These are phyloP conservation scores for Phocides pigmalion DNA, from an alignment of 1,140 invertebrate genomes.

Conservation along the genomic window DNA sequence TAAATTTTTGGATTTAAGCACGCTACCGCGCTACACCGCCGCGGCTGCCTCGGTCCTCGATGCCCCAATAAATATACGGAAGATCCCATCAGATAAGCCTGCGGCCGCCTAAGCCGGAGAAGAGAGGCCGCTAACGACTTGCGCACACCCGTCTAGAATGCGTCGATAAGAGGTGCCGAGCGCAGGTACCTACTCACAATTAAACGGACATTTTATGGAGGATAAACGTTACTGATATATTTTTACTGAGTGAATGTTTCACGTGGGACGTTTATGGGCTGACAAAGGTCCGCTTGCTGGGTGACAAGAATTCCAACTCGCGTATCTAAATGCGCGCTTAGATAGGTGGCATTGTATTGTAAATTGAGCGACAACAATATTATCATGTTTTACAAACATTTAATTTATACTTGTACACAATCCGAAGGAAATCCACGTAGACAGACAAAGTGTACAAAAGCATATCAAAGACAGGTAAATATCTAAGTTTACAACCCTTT, in stretches of 20 bases:
- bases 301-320: constrained; percentile 33
- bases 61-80: constrained; percentile 68
- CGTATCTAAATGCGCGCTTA: constrained; percentile 39
- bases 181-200: constrained; percentile 45
- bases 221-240: constrained; percentile 28
- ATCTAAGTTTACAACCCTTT: too few relatives aligned
- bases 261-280: constrained; percentile 37
- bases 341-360: neutral
- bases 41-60: constrained; percentile 46
- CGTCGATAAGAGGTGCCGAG: constrained; percentile 55
- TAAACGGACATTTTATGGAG: constrained; percentile 57
- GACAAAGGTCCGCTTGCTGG: constrained; percentile 5
- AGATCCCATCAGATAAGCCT: constrained; percentile 68
- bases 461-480: too few relatives aligned
- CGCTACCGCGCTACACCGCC: constrained; percentile 73
- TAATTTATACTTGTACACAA: too few relatives aligned
- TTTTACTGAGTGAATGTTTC: constrained; percentile 34
- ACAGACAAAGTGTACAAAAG: too few relatives aligned
- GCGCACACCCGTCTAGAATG: constrained; percentile 48
- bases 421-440: too few relatives aligned
- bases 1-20: constrained; percentile 68
- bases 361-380: neutral
- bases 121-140: constrained; percentile 18
- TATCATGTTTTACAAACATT: neutral
- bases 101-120: constrained; percentile 1